Evolutionary conservation across 2,888 invertebrate genomes (phyloP).

Genomic region (Drosophila setosimentum): DNA sequence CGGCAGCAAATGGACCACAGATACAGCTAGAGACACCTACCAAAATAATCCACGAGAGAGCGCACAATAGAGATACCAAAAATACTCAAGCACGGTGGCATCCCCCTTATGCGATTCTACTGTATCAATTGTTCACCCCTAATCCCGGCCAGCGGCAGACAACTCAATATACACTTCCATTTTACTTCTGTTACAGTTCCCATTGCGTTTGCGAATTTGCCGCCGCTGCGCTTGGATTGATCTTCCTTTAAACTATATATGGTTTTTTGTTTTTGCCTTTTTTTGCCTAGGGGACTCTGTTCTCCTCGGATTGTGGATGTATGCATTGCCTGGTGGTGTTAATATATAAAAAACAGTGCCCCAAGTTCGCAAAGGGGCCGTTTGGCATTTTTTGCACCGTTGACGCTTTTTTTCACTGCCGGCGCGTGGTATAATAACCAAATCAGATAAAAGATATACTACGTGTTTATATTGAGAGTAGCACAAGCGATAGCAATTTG

Average conservation of each 20-base stretch:
- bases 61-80: constrained; percentile 30
- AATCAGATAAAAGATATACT: constrained; percentile 68
- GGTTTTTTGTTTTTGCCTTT: neutral
- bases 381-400: constrained; percentile 59
- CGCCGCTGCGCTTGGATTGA: constrained; percentile 61
- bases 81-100: constrained; percentile 71
- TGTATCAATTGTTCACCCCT: constrained; percentile 46
- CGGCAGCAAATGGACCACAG: constrained; percentile 60
- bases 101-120: constrained; percentile 34
- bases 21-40: constrained; percentile 67
- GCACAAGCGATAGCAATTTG: constrained; percentile 31
- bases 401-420: constrained; percentile 69
- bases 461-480: constrained; percentile 66
- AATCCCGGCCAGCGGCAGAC: constrained; percentile 80
- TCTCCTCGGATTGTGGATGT: constrained; percentile 2
- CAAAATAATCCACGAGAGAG: constrained; percentile 44
- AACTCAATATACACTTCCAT: constrained; percentile 63
- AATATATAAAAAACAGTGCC: constrained; percentile 72
- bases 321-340: constrained; percentile 40
- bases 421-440: constrained; percentile 66
- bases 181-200: constrained; percentile 61
- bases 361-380: constrained; percentile 22
- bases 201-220: constrained; percentile 55
- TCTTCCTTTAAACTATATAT: constrained; percentile 31
- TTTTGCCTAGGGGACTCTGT: constrained; percentile 14